Evolutionary conservation across 2,888 invertebrate genomes (phyloP), one percentile per base, ranked within the genome.

Genomic region (Pachliopta kotzebuea): DNA sequence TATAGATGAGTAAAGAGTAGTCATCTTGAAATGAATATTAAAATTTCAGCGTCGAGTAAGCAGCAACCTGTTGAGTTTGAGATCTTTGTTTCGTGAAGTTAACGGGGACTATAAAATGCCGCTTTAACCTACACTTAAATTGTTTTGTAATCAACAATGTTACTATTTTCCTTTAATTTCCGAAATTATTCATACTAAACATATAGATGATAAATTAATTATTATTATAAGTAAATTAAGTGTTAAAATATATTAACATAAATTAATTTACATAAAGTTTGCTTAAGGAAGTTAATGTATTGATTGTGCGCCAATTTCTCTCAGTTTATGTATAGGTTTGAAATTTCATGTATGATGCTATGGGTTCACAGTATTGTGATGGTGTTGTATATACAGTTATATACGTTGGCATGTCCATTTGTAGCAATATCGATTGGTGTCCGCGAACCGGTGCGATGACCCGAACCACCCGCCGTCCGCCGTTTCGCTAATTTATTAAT

Each of bases 401-500:
- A 86, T 88, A 83, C 85, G 87, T 86, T 85, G 83, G 80, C 73
- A 81, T 87, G 86, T 85, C 88, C 88, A 89, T 88, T 88, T 83
- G 83, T 85, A 87, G 88, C 86, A 86, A 83, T 90, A 91, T 90
- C 87, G 91, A 90, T 90, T 88, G 76, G 83, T 76, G 82, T 79
- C 77, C 87, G 84, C 85, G 81, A 77, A 71, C 73, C 80, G 71
- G 89, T 77, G 82, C 90, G 81, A 84, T 86, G 90, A 90, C 89
- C 90, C 80, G 81, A 65, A 73, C 75, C 72, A 74, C 74, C 74
- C 77, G 76, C 76, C 78, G 83, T 73, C 80, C 80, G 77, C 80
- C 73, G 83, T 82, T 88, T 86, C 85, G 86, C 85, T 89, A 90
- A 90, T 90, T 89, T 88, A 88, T 88, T 89, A 90, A 89, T 89